Conservation (phyloP, 1,140 invertebrate genomes). For the Saccostrea echinata region DNA sequence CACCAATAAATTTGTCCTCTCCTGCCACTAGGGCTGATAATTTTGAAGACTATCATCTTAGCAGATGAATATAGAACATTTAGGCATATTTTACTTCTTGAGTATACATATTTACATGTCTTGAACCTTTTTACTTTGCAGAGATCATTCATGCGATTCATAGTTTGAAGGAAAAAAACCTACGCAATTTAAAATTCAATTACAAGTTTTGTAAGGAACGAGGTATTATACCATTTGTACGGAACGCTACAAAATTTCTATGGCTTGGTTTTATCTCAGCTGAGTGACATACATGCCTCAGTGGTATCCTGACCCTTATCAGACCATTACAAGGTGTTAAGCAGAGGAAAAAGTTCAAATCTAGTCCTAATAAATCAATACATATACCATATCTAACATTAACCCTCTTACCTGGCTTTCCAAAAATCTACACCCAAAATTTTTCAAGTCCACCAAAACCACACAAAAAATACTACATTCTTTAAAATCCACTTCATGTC, state of each 20-base stretch:
- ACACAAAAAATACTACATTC: neutral
- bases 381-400: neutral
- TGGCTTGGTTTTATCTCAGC: slow-evolving; percentile 15
- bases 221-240: neutral
- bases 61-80: neutral
- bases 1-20: neutral
- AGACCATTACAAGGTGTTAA: neutral
- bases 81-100: neutral
- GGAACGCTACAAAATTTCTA: slow-evolving; percentile 1
- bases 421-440: neutral
- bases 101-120: neutral
- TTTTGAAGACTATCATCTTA: neutral
- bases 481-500: neutral
- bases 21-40: neutral
- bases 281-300: neutral
- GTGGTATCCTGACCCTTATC: slow-evolving; percentile 17
- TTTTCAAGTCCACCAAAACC: neutral
- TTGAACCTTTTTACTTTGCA: neutral
- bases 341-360: slow-evolving; percentile 1
- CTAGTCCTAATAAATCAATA: slow-evolving; percentile 2
- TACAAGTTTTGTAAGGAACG: slow-evolving; percentile 3
- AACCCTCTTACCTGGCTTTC: neutral
- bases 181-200: slow-evolving; percentile 28
- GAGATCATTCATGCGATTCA: slow-evolving; percentile 18
- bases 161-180: slow-evolving; percentile 5